These are phyloP conservation scores for Sebastiscus tertius DNA, from an alignment of 2,797 vertebrate species.

Conservation along the genomic window DNA sequence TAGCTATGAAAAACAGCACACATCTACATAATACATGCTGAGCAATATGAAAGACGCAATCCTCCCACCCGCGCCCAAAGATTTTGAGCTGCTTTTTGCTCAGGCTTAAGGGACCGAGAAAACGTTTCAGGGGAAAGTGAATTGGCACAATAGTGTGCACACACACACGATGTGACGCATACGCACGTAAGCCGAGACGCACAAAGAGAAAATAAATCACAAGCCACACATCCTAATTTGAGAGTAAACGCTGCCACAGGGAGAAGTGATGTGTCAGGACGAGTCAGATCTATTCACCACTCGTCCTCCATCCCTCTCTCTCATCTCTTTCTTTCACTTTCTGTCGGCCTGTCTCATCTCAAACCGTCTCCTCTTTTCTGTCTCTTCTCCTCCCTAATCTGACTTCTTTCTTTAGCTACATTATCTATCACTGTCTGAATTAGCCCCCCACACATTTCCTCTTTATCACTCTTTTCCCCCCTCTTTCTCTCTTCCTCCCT, in stretches of 20 bases:
- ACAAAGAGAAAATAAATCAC: constrained; percentile 45
- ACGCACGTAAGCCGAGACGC: constrained; percentile 2
- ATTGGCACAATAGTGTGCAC: neutral
- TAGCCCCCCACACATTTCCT: constrained; percentile 10
- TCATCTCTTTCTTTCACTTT: constrained; percentile 30
- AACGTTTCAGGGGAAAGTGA: constrained; percentile 2
- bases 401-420: constrained; percentile 49
- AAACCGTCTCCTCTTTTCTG: constrained; percentile 24
- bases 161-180: constrained; percentile 21
- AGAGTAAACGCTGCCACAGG: constrained; percentile 53
- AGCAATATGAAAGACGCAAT: constrained; percentile 62
- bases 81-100: constrained; percentile 56
- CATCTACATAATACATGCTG: constrained; percentile 69
- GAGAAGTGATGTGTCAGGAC: constrained; percentile 61
- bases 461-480: constrained; percentile 19
- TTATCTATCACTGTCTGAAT: constrained; percentile 56
- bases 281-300: constrained; percentile 53
- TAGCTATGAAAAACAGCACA: constrained; percentile 54
- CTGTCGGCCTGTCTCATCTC: constrained; percentile 50
- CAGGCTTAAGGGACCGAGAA: constrained; percentile 34
- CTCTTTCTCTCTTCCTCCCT: neutral
- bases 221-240: constrained; percentile 52
- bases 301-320: constrained; percentile 28
- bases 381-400: constrained; percentile 18
- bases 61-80: constrained; percentile 61